A percentile compares a stretch with the other conserved stretches of the same genome.
Evolutionary conservation across 2,113 vertebrate genomes (phyloP).

Genomic region (Elanoides forficatus): DNA sequence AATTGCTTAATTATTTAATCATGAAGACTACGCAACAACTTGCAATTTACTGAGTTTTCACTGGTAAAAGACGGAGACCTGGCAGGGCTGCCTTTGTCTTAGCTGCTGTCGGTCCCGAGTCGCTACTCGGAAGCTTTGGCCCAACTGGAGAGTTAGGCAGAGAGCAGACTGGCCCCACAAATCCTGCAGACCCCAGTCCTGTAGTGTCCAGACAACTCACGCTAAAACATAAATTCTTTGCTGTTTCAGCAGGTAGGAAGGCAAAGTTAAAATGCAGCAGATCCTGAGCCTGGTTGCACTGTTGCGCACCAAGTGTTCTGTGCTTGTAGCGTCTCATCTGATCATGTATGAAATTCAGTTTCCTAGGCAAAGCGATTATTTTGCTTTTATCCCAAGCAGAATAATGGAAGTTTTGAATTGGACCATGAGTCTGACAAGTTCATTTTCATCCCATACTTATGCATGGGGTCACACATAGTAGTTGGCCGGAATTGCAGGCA

Average conservation of each 20-base stretch:
- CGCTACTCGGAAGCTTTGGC: background rate
- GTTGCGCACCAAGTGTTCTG: background rate
- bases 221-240: background rate
- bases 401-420: background rate
- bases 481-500: background rate
- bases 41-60: background rate
- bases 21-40: background rate
- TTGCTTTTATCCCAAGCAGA: background rate
- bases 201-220: background rate
- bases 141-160: background rate
- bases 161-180: background rate
- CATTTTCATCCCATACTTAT: background rate
- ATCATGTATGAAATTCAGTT: accelerated
- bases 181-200: background rate
- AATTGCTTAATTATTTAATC: conserved; percentile 13
- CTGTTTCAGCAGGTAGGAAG: background rate
- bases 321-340: background rate
- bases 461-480: background rate
- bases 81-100: background rate
- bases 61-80: background rate
- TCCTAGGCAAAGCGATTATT: background rate
- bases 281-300: background rate
- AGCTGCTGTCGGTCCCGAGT: background rate
- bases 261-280: background rate
- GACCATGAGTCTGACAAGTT: background rate